Conservation (phyloP, 2,888 invertebrate species). For the Brachypalpus laphriformis region DNA sequence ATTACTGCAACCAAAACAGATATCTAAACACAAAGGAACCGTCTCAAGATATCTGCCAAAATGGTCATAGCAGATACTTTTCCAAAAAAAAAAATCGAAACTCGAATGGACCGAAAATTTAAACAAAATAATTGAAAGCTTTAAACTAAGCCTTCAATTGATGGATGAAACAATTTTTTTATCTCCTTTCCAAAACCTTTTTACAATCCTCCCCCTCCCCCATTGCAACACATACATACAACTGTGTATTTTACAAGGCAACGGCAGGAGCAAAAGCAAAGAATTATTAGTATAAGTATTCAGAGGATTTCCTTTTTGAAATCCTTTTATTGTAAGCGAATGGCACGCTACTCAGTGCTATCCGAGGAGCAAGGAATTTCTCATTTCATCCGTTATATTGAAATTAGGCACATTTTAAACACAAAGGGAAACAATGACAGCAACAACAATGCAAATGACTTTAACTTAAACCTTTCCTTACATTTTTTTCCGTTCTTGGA, state of each 20-base stretch:
- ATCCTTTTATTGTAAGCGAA: slow-evolving; percentile 52
- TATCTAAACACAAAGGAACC: slow-evolving; percentile 4
- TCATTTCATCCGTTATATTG: slow-evolving; percentile 42
- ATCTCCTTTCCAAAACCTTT: slow-evolving; percentile 47
- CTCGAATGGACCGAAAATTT: slow-evolving; percentile 58
- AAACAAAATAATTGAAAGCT: slow-evolving; percentile 51
- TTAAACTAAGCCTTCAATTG: slow-evolving; percentile 63
- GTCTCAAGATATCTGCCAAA: slow-evolving; percentile 24
- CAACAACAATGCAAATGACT: slow-evolving; percentile 23
- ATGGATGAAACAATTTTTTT: slow-evolving; percentile 60
- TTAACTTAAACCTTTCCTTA: neutral
- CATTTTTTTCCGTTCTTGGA: neutral
- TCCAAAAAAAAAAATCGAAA: slow-evolving; percentile 13
- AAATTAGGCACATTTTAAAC: slow-evolving; percentile 30
- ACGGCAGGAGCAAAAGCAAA: slow-evolving; percentile 16
- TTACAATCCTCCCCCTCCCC: slow-evolving; percentile 26
- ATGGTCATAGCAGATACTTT: neutral
- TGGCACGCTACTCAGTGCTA: slow-evolving; percentile 10
- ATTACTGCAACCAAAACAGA: neutral
- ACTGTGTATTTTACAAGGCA: slow-evolving; percentile 26
- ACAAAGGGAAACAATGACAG: slow-evolving; percentile 62
- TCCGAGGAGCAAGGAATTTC: slow-evolving; percentile 33
- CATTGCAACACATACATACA: slow-evolving; percentile 19
- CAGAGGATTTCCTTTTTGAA: slow-evolving; percentile 64
- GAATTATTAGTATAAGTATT: slow-evolving; percentile 63